A percentile compares a stretch with the other conserved stretches of the same genome.
Conservation (phyloP, 2,113 vertebrate genomes). For the Heterotilapia buettikoferi region DNA sequence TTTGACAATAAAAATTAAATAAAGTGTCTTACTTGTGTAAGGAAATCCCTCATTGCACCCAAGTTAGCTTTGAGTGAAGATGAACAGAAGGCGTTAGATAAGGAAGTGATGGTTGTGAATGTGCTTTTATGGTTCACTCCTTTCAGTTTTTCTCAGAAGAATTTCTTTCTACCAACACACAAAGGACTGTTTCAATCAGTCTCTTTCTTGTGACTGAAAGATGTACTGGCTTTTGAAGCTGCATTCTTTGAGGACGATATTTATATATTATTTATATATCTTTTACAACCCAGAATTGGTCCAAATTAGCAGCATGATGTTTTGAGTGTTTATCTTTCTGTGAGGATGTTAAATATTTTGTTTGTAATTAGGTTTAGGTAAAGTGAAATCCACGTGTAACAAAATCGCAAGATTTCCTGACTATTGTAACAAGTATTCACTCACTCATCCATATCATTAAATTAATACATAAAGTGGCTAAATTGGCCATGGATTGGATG, state of each 20-base stretch:
- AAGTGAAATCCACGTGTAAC: not conserved
- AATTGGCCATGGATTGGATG: not conserved
- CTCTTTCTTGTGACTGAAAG: slow-evolving; percentile 46
- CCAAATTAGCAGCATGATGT: slow-evolving; percentile 21
- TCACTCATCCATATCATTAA: not conserved
- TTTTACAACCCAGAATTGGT: slow-evolving; percentile 5
- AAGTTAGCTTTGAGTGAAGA: slow-evolving; percentile 8
- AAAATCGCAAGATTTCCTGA: not conserved
- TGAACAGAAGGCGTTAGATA: slow-evolving; percentile 30
- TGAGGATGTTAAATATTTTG: not conserved
- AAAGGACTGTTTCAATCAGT: slow-evolving; percentile 60
- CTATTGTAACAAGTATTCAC: not conserved
- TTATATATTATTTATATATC: slow-evolving; percentile 33
- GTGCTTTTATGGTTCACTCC: slow-evolving; percentile 22
- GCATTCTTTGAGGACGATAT: slow-evolving; percentile 48
- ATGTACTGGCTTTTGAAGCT: slow-evolving; percentile 52
- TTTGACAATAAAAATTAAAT: slow-evolving; percentile 4
- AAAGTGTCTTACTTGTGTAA: not conserved
- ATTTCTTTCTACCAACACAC: slow-evolving; percentile 44
- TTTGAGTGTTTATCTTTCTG: not conserved
- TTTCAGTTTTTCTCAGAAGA: slow-evolving; percentile 30
- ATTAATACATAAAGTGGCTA: not conserved
- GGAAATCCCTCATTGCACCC: not conserved
- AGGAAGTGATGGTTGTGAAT: not conserved
- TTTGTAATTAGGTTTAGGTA: not conserved